Conservation (phyloP, 2,113 vertebrate species). For the Amazona guildingii region DNA sequence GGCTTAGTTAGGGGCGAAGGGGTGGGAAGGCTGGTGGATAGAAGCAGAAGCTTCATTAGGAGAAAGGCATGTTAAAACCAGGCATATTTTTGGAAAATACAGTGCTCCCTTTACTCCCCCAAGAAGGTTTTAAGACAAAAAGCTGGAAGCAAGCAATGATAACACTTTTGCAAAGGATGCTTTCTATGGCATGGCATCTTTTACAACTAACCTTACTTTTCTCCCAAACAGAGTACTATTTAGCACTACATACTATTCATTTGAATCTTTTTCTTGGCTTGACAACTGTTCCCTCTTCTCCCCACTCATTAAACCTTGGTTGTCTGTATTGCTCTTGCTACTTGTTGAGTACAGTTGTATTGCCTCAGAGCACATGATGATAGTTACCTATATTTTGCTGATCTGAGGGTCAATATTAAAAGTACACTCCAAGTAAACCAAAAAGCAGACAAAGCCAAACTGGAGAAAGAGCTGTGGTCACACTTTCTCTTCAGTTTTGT, state of each 20-base stretch:
- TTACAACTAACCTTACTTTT: background rate
- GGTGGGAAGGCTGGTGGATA: background rate
- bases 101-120: background rate
- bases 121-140: background rate
- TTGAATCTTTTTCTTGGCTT: background rate
- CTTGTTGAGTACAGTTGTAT: background rate
- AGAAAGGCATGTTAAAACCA: background rate
- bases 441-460: background rate
- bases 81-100: background rate
- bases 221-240: background rate
- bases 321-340: background rate
- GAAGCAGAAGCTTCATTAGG: background rate
- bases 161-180: background rate
- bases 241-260: background rate
- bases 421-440: background rate
- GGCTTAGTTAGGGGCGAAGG: background rate
- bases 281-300: background rate
- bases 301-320: background rate
- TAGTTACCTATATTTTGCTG: rapidly evolving
- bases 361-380: background rate
- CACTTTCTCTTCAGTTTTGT: background rate
- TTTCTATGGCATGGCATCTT: background rate
- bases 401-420: background rate
- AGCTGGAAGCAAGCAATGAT: background rate
- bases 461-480: background rate